Conservation (phyloP, 2,888 invertebrate genomes). For the Cantharis rufa region DNA sequence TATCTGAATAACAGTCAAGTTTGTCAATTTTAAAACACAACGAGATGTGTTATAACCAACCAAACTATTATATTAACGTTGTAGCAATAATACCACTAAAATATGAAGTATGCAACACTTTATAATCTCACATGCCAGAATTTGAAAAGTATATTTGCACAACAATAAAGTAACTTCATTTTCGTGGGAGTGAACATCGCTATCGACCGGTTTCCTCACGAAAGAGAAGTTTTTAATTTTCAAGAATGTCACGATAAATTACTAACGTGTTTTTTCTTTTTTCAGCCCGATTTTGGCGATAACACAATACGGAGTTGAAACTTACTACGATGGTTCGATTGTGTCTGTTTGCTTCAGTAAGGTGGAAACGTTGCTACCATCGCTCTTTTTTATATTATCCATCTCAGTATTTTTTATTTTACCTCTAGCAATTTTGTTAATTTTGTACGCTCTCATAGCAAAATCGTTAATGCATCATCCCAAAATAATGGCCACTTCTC, state of each 20-base stretch:
- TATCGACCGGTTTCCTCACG: neutral
- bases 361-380: slow-evolving; percentile 77
- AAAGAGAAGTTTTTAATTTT: neutral
- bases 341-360: slow-evolving; percentile 82
- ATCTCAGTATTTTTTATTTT: slow-evolving; percentile 84
- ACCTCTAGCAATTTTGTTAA: slow-evolving; percentile 78
- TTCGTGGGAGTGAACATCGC: neutral
- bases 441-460: slow-evolving; percentile 84
- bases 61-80: neutral
- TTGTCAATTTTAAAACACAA: neutral
- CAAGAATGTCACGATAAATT: neutral
- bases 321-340: slow-evolving; percentile 71
- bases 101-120: neutral
- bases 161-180: neutral
- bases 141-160: neutral
- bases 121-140: neutral
- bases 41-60: neutral
- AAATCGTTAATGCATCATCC: slow-evolving; percentile 79
- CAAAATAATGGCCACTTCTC: slow-evolving; percentile 69
- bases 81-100: neutral
- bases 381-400: slow-evolving; percentile 78
- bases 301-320: slow-evolving; percentile 73
- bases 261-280: slow-evolving; percentile 32
- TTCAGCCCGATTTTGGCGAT: slow-evolving; percentile 84
- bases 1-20: neutral